Evolutionary conservation across 1,140 invertebrate genomes (phyloP), one percentile per base, ranked within the genome.

Genomic region (Triops cancriformis): DNA sequence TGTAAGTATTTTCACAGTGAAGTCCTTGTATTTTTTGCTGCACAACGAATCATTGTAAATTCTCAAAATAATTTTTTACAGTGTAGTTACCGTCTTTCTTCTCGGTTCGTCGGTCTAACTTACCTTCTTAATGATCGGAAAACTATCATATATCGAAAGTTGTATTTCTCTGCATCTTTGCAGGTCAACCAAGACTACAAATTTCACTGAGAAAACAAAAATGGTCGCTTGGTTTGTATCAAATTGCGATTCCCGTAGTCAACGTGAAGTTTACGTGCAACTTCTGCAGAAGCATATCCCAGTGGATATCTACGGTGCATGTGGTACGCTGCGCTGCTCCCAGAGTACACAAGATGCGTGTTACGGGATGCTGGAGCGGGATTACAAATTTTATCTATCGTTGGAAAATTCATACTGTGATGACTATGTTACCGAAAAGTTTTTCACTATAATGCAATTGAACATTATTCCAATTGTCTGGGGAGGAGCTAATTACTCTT

Each of bases 231-330:
- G 86, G 86, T 81, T 87, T 28, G 86, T 87, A 2, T 85, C 84
- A 26, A 86, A 88, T 77, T 88, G 87, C 81, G 74, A 79, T 11
- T 82, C 84, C 0, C 18, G 37, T 1, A 85, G 83, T 77, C 79
- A 82, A 12, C 80, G 87, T 12, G 78, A 84, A 77, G 45, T 80
- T 6, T 86, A 86, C 76, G 86, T 83, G 1, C 78, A 82, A 64
- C 80, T 85, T 72, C 79, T 88, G 6, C 45, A 81, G 10, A 82
- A 85, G 72, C 82, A 85, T 77, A 84, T 88, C 11, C 72, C 82
- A 28, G 86, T 89, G 10, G 86, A 88, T 79, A 84, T 87, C 37
- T 88, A 85, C 79, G 87, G 87, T 41, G 80, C 78, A 0, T 89
- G 87, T 81, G 81, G 81, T 10, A 74, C 77, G 28, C 43, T 77